These are phyloP conservation scores for Paralichthys olivaceus DNA, from an alignment of 2,113 vertebrate species.

Conservation along the genomic window DNA sequence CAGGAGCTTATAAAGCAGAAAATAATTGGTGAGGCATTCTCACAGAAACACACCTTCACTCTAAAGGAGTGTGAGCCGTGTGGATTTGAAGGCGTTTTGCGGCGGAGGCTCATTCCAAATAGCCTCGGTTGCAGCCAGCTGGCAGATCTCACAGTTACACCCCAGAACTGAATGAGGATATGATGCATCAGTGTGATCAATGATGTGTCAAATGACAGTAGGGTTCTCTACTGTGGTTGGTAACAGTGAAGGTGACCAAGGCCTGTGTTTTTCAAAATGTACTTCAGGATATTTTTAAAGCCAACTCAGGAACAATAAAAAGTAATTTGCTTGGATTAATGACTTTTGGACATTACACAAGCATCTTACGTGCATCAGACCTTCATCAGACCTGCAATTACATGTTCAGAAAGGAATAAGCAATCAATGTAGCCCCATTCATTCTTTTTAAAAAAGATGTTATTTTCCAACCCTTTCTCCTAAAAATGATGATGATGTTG, in stretches of 20 bases:
- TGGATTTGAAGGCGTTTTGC: conserved; percentile 37
- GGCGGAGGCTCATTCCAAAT: conserved; percentile 34
- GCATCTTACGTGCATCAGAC: too few species aligned
- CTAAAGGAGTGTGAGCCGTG: conserved; percentile 8
- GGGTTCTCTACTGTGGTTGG: conserved; percentile 24
- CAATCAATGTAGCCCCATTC: not conserved
- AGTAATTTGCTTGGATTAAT: not conserved
- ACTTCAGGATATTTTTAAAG: not conserved
- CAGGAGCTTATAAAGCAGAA: conserved; percentile 56
- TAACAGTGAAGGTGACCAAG: conserved; percentile 25
- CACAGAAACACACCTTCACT: conserved; percentile 36
- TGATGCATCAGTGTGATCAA: conserved; percentile 59
- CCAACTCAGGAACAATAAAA: not conserved
- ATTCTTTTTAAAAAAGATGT: not conserved
- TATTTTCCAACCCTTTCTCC: not conserved
- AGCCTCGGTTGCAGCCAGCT: conserved; percentile 46
- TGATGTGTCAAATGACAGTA: conserved; percentile 42
- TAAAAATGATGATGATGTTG: not conserved
- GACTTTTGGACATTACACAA: not conserved
- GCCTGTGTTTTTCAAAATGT: conserved; percentile 11
- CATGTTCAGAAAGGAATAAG: not conserved
- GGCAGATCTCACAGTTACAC: conserved; percentile 48
- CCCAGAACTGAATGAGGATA: conserved; percentile 31
- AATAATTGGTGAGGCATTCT: conserved; percentile 59
- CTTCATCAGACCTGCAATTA: not conserved